Evolutionary conservation across 2,888 invertebrate species (phyloP), one percentile per base, ranked within the genome.

Genomic region (Scrobipalpa costella): DNA sequence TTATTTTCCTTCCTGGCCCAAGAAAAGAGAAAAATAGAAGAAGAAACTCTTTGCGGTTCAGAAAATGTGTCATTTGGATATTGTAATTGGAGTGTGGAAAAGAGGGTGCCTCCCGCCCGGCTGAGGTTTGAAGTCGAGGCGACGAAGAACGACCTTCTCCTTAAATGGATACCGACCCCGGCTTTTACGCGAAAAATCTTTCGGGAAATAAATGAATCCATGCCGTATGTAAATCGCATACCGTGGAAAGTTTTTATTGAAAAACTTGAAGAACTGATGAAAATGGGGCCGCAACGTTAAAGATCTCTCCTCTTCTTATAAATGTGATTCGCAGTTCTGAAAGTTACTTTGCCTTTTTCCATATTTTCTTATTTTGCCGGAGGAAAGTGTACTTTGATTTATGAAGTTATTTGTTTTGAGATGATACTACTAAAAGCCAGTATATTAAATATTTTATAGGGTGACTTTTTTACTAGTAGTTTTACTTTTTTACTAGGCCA

Each of bases 181-280:
- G 81, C 83, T 85, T 84, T 85, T 84, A 84, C 83, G 82, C 77
- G 84, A 83, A 84, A 85, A 89, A 86, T 84, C 86, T 87, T 88
- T 86, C 77, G 81, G 80, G 83, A 86, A 89, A 89, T 88, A 86
- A 88, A 88, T 87, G 89, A 89, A 87, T 86, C 88, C 85, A 85
- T 86, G 85, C 85, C 86, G 89, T 90, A 89, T 89, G 89, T 88
- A 89, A 90, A 89, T 90, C 85, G 84, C 84, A 83, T 81, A 78
- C 80, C 84, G 83, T 83, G 77, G 81, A 86, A 90, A 90, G 88
- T 90, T 91, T 91, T 90, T 90, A 90, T 90, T 90, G 89, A 90
- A 91, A 91, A 91, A 90, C 89, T 90, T 91, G 86, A 89, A 80
- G 84, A 83, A 84, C 85, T 86, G 86, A 89, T 89, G 88, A 88